Evolutionary conservation across 2,888 invertebrate species (phyloP), one percentile per base, ranked within the genome.

Genomic region (Brachyopa scutellaris): DNA sequence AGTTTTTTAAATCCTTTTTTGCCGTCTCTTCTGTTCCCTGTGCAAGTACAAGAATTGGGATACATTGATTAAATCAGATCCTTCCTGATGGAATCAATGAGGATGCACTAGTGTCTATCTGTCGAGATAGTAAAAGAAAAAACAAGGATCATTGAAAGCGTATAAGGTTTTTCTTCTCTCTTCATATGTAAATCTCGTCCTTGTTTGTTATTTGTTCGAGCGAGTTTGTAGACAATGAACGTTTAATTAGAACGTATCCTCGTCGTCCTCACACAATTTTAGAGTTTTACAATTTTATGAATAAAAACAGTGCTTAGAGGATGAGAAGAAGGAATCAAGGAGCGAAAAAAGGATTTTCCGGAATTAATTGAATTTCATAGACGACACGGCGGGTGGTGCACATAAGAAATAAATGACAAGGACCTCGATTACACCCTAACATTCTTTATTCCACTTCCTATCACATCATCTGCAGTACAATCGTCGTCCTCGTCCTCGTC

Each of bases 321-420:
- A 70, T 45, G 8, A 49, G 42, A 45, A 47, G 36, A 61, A 38
- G 45, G 15, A 57, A 67, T 61, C 61, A 66, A 67, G 61, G 36
- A 79, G 47, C 33, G 36, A 31, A 57, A 59, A 40, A 55, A 9
- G 57, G 59, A 70, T 76, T 70, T 57, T 51, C 19, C 51, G 47
- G 70, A 82, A 66, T 77, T 82, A 77, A 82, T 82, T 82, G 77
- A 72, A 82, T 82, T 70, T 61, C 45, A 64, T 70, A 76, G 69
- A 59, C 59, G 29, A 59, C 74, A 66, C 66, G 38, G 8, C 53
- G 51, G 38, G 36, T 36, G 15, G 23, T n/a, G n/a, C n/a, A n/a
- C 31, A 31, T 6, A 9, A 1, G 38, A 62, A 6, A 47, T 61
- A 55, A 57, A 55, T 38, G 42, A 76, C 59, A 61, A 73, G 53